Percentiles rank a stretch among this genome's conserved stretches.
Conservation (phyloP, 2,113 vertebrate genomes). For the Numida meleagris region DNA sequence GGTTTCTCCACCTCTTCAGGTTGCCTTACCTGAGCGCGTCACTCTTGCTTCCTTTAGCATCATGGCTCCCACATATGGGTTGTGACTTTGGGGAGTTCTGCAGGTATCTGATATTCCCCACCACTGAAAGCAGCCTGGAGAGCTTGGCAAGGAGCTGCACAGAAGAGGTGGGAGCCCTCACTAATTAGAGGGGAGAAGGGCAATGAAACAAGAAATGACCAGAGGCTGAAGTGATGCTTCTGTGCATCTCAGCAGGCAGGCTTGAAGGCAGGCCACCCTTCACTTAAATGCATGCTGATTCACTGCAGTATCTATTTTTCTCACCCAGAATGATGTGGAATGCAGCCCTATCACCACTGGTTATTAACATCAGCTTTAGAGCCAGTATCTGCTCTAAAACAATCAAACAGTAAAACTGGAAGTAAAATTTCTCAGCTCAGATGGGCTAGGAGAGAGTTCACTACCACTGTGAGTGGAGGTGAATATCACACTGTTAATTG, state of each 20-base stretch:
- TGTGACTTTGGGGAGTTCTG: neutral
- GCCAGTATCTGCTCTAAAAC: neutral
- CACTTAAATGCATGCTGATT: fast-evolving
- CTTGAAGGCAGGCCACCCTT: neutral
- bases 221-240: fast-evolving
- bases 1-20: neutral
- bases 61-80: neutral
- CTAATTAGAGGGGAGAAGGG: fast-evolving
- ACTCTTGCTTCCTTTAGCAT: neutral
- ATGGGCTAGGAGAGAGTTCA: fast-evolving
- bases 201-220: fast-evolving
- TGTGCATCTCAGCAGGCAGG: fast-evolving
- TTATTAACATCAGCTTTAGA: no score
- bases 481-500: fast-evolving
- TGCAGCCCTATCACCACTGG: no score
- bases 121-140: neutral
- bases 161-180: neutral
- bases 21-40: neutral
- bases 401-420: neutral
- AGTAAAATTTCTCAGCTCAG: neutral
- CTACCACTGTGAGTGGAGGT: neutral
- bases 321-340: no score
- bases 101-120: no score
- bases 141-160: neutral
- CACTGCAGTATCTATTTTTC: neutral